Conservation (phyloP, 2,797 vertebrate species). For the Discoglossus pictus region DNA sequence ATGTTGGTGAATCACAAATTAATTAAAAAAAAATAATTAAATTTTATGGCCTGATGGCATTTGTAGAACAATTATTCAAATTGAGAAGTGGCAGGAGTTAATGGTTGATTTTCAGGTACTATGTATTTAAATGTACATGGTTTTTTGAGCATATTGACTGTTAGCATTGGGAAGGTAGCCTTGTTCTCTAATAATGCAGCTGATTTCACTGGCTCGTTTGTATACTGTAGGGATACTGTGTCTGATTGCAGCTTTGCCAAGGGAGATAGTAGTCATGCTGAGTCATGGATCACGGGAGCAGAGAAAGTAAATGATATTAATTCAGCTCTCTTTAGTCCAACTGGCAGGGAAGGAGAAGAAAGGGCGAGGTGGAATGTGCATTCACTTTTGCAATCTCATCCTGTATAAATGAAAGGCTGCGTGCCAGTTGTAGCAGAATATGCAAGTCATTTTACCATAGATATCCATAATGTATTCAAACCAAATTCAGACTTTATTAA, state of each 20-base stretch:
- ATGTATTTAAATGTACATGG: background rate
- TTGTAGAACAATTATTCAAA: too few species aligned
- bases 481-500: too few species aligned
- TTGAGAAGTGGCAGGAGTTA: too few species aligned
- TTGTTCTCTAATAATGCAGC: slow-evolving; percentile 11
- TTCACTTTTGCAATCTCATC: slow-evolving; percentile 51
- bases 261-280: background rate
- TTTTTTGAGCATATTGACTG: slow-evolving; percentile 18
- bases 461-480: too few species aligned
- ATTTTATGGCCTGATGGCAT: too few species aligned
- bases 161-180: slow-evolving; percentile 6
- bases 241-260: slow-evolving; percentile 30
- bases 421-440: slow-evolving; percentile 61
- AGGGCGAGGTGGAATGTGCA: slow-evolving; percentile 37
- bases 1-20: too few species aligned
- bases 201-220: background rate
- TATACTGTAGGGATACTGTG: slow-evolving; percentile 21
- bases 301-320: slow-evolving; percentile 20
- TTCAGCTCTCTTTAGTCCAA: background rate
- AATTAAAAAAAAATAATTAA: too few species aligned
- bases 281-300: slow-evolving; percentile 21
- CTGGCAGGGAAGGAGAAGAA: slow-evolving; percentile 20
- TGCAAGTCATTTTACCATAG: slow-evolving; percentile 65
- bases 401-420: slow-evolving; percentile 50
- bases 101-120: too few species aligned